Conservation (phyloP, 2,113 vertebrate genomes). For the Xyliphius kryptos region DNA sequence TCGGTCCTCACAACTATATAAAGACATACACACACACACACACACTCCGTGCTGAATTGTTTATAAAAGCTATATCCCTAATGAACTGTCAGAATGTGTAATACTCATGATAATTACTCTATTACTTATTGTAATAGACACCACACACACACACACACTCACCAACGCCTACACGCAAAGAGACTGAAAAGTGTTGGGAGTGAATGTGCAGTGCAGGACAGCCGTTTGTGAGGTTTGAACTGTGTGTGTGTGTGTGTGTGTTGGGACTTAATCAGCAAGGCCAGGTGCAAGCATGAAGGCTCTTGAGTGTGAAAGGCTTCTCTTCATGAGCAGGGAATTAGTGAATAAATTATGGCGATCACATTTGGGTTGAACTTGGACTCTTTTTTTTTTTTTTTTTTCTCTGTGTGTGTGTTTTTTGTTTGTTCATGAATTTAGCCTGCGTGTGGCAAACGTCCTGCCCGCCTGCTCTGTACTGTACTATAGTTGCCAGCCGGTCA, state of each 20-base stretch:
- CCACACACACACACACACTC: too few species aligned
- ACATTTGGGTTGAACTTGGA: constrained; percentile 22
- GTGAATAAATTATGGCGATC: constrained; percentile 42
- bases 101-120: constrained; percentile 14
- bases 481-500: constrained; percentile 39
- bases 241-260: constrained; percentile 20
- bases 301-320: constrained; percentile 41
- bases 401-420: constrained; percentile 35
- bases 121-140: too few species aligned
- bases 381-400: constrained; percentile 5
- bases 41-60: not conserved
- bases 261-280: constrained; percentile 37
- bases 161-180: too few species aligned
- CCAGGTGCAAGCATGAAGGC: constrained; percentile 44
- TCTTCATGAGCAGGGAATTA: constrained; percentile 36
- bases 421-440: constrained; percentile 44
- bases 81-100: constrained; percentile 26
- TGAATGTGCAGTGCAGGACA: constrained; percentile 13
- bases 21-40: too few species aligned
- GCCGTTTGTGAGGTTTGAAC: too few species aligned
- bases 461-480: constrained; percentile 39
- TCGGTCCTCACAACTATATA: too few species aligned
- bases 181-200: too few species aligned
- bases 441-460: constrained; percentile 40
- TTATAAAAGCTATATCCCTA: constrained; percentile 21